Evolutionary conservation across 2,888 invertebrate species (phyloP), one percentile per base, ranked within the genome.

Genomic region (Cerastoderma edule): DNA sequence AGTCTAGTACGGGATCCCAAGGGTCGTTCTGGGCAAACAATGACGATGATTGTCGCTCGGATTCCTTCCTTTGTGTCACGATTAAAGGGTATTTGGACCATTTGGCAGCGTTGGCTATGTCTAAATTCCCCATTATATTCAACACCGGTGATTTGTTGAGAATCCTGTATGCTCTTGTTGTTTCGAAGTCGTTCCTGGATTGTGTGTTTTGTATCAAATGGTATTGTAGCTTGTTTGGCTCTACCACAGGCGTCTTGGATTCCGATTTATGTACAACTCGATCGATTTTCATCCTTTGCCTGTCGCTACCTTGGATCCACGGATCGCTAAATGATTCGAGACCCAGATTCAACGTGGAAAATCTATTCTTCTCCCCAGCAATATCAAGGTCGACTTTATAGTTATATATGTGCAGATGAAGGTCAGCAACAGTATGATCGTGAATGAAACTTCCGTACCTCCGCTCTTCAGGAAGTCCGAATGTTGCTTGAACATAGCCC

Each of bases 381-480:
- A 90, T 84, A 68, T 90, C 90, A 53, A 90, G 67, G 79, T 90
- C 90, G n/a, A 87, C 81, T 76, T 89, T 89, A 68, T 78, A 88
- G 72, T 88, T 85, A 72, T 88, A 89, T 30, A 87, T 46, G 68
- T 90, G 89, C 32, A 85, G 85, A 72, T 89, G 88, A 8, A 89
- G 72, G 48, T 86, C 86, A 3, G 83, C 89, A 19, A 84, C 70
- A 24, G 77, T 83, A n/a, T 83, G 71, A 2, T 82, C 72, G 32
- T 83, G 72, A 4, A 89, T 72, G 13, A 68, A 63, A 65, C 78
- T 78, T 10, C 88, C 89, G 67, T 83, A 88, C 16, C 71, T 65
- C 27, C 66, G 53, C 50, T 87, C 83, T 0, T 78, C 50, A 19
- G 77, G 70, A 10, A 83, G 76, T 2, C 70, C 67, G 57, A 78